Conservation (phyloP, 2,888 invertebrate genomes). For the Eulithis prunata region DNA sequence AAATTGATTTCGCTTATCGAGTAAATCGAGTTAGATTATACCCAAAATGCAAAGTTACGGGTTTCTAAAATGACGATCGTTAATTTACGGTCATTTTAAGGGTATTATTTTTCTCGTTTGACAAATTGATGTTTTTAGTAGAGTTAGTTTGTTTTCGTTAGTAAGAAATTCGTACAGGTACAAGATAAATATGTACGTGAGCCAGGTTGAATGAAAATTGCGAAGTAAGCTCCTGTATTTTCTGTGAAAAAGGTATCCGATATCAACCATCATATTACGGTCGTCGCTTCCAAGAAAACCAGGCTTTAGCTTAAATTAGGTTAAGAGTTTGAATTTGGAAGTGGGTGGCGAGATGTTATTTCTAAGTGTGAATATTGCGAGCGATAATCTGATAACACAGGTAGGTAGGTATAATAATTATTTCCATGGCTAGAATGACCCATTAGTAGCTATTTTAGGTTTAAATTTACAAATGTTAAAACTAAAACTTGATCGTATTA, state of each 20-base stretch:
- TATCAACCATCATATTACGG: not conserved
- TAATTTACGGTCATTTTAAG: too few species aligned
- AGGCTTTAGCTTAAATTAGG: constrained; percentile 13
- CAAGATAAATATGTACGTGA: too few species aligned
- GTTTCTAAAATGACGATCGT: not conserved
- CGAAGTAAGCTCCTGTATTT: too few species aligned
- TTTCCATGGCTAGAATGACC: not conserved
- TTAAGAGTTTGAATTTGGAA: constrained; percentile 20
- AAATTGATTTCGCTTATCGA: constrained; percentile 49
- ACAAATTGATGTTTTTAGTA: too few species aligned
- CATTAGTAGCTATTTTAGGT: too few species aligned
- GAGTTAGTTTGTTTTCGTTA: too few species aligned
- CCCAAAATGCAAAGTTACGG: constrained; percentile 6
- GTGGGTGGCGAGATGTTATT: constrained; percentile 8
- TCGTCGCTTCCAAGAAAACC: not conserved
- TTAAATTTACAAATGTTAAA: too few species aligned
- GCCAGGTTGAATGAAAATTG: too few species aligned
- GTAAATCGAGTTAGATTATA: constrained; percentile 43
- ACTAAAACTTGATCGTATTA: too few species aligned
- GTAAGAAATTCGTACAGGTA: too few species aligned
- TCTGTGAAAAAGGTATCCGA: too few species aligned
- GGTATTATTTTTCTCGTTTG: too few species aligned
- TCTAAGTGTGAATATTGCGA: constrained; percentile 4
- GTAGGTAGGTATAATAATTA: not conserved
- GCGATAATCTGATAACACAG: constrained; percentile 11